Evolutionary conservation across 2,888 invertebrate species (phyloP).

Genomic region (Sarcophaga caerulescens): DNA sequence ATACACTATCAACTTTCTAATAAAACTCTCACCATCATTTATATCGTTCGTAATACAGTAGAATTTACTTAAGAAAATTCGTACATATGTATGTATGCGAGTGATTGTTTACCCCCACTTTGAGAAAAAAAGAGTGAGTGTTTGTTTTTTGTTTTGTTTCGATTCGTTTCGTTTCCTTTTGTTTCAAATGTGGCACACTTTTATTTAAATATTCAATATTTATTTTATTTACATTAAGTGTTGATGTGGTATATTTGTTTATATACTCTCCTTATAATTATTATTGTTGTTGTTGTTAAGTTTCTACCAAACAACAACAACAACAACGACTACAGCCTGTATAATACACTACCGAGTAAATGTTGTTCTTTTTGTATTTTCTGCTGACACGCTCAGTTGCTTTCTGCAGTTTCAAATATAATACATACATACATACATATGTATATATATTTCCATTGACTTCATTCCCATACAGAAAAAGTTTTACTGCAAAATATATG

Average conservation of each 20-base stretch:
- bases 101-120: neutral
- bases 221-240: constrained; percentile 52
- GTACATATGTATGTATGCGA: too few relatives aligned
- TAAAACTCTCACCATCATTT: neutral
- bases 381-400: constrained; percentile 68
- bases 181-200: constrained; percentile 65
- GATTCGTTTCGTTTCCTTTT: constrained; percentile 31
- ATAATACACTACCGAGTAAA: neutral
- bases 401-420: constrained; percentile 44
- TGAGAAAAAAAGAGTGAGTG: neutral
- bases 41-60: neutral
- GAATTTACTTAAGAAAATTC: constrained; percentile 11
- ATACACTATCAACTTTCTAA: neutral
- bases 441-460: constrained; percentile 63
- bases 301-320: neutral
- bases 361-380: constrained; percentile 22
- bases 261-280: neutral
- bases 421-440: neutral
- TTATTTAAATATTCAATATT: constrained; percentile 63
- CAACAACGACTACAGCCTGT: too few relatives aligned
- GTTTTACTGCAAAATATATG: constrained; percentile 9
- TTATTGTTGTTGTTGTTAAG: constrained; percentile 4
- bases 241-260: constrained; percentile 4
- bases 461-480: constrained; percentile 63
- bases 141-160: constrained; percentile 14